phyloP scores from a whole-genome alignment of 2,113 vertebrate genomes.

The Ictalurus punctatus region DNA sequence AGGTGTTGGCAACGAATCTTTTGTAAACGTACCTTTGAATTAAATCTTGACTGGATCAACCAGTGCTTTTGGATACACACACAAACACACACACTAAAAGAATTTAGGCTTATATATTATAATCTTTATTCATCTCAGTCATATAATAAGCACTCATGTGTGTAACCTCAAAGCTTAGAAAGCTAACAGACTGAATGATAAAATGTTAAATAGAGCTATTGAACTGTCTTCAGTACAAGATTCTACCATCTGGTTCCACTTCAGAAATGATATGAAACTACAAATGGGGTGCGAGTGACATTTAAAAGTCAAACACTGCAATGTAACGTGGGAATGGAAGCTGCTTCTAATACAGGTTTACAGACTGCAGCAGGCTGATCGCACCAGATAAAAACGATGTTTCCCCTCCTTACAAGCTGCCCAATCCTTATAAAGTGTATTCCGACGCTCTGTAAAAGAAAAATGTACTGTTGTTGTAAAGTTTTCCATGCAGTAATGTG shows the following conservation, averaged over 20 bases:
- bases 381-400: slow-evolving; percentile 74
- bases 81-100: slow-evolving; percentile 20
- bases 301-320: slow-evolving; percentile 33
- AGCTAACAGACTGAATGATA: slow-evolving; percentile 15
- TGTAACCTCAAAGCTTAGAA: slow-evolving; percentile 7
- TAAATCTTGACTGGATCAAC: slow-evolving; percentile 7
- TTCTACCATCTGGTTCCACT: slow-evolving; percentile 45
- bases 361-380: slow-evolving; percentile 20
- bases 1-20: slow-evolving; percentile 11
- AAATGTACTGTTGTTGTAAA: slow-evolving; percentile 46
- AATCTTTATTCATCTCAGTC: slow-evolving; percentile 23
- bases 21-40: slow-evolving; percentile 21
- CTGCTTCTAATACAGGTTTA: slow-evolving; percentile 35
- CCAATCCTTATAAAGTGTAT: slow-evolving; percentile 60
- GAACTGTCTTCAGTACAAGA: slow-evolving; percentile 16
- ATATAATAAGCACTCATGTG: slow-evolving; percentile 18
- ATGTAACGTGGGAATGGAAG: slow-evolving; percentile 30
- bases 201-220: slow-evolving; percentile 36
- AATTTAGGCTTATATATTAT: neutral
- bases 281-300: slow-evolving; percentile 38
- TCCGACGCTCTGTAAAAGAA: slow-evolving; percentile 63
- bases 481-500: slow-evolving; percentile 47
- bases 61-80: neutral
- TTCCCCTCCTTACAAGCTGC: slow-evolving; percentile 73
- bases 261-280: slow-evolving; percentile 47